Percentiles rank a stretch among this genome's conserved stretches.
Conservation (phyloP, 1,140 invertebrate species). For the Diabrotica virgifera region DNA sequence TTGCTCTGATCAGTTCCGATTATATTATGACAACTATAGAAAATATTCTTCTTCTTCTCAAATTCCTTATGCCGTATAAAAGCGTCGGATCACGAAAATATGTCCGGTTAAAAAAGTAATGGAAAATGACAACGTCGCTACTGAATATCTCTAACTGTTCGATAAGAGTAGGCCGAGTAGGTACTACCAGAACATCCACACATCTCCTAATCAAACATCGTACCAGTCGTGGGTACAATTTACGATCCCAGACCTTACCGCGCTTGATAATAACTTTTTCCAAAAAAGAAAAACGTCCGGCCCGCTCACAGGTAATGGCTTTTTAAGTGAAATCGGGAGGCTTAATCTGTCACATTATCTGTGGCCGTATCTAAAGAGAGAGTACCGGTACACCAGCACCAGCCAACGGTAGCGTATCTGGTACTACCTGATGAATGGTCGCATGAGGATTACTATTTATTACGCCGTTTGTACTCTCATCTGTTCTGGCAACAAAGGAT, state of each 20-base stretch:
- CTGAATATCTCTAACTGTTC: no score
- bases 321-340: constrained; percentile 2
- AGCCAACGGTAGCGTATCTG: background rate
- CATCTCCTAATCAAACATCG: constrained; percentile 2
- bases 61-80: no score
- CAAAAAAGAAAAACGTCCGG: background rate
- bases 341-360: constrained; percentile 2
- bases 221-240: constrained; percentile 1
- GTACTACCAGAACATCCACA: constrained; percentile 1
- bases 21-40: no score
- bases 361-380: constrained; percentile 2
- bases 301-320: background rate
- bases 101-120: no score
- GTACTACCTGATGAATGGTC: background rate
- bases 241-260: background rate
- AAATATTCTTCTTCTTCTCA: no score
- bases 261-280: constrained; percentile 2
- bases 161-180: background rate
- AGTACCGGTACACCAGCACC: background rate
- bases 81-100: no score
- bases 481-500: background rate
- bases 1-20: no score
- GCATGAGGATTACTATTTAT: background rate
- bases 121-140: no score
- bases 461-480: background rate